phyloP scores from a whole-genome alignment of 1,140 invertebrate species.

The Paracyclopina nana region DNA sequence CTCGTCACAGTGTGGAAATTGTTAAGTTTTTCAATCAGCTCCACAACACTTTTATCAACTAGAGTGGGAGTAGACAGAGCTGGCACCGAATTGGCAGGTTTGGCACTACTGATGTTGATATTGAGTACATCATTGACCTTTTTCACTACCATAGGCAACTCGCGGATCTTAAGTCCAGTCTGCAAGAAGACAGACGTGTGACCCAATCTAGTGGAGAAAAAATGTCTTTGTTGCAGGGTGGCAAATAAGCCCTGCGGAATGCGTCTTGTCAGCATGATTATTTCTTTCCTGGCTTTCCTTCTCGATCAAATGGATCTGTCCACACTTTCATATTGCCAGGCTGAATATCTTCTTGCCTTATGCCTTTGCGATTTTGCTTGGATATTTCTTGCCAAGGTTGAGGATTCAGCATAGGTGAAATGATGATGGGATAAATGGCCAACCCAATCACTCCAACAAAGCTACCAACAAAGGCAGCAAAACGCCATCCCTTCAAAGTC shows the following conservation, averaged over 20 bases:
- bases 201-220: not conserved
- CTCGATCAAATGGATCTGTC: constrained; percentile 39
- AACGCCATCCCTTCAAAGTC: constrained; percentile 36
- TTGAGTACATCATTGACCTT: constrained; percentile 8
- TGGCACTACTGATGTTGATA: too few species aligned
- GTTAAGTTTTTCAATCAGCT: too few species aligned
- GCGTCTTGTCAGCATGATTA: not conserved
- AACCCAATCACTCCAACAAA: constrained; percentile 35
- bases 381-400: constrained; percentile 10
- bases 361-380: constrained; percentile 29
- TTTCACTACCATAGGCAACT: constrained; percentile 9
- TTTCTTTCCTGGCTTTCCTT: constrained; percentile 4
- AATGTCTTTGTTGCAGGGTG: not conserved
- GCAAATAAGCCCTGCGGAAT: not conserved
- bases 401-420: not conserved
- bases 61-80: too few species aligned
- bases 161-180: constrained; percentile 13
- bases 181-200: constrained; percentile 10
- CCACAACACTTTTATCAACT: too few species aligned
- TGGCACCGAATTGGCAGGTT: too few species aligned
- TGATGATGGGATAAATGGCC: constrained; percentile 33
- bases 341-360: constrained; percentile 42
- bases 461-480: constrained; percentile 33
- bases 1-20: too few species aligned
- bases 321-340: constrained; percentile 51